A percentile compares a stretch with the other conserved stretches of the same genome.
Evolutionary conservation across 2,113 vertebrate species (phyloP).

Genomic region (Ceyx margarethae): DNA sequence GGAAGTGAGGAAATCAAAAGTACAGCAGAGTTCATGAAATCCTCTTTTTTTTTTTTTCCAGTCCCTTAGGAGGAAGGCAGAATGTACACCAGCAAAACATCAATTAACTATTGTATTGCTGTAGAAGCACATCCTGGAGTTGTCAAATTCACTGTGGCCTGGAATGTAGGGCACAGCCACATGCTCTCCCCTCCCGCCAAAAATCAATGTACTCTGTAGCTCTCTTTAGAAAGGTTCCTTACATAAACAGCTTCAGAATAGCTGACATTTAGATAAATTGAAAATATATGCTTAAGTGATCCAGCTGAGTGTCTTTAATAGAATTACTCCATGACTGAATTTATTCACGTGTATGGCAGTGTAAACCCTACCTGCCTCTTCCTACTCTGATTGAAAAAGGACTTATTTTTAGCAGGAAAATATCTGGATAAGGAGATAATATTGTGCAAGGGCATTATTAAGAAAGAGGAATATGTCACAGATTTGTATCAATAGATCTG

Average conservation of each 20-base stretch:
- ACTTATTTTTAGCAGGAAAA: not conserved
- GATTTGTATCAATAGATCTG: not conserved
- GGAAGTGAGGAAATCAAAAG: constrained; percentile 54
- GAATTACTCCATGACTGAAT: not conserved
- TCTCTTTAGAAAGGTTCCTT: not conserved
- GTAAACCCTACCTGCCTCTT: not conserved
- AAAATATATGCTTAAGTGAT: not conserved
- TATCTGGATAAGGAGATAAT: not conserved
- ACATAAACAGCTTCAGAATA: not conserved
- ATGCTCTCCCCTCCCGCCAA: not conserved
- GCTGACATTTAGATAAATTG: not conserved
- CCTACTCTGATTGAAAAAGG: not conserved
- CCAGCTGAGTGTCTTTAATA: not conserved
- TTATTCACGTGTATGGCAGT: not conserved
- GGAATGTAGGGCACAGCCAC: not conserved
- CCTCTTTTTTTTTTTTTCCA: constrained; percentile 3
- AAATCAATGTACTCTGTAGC: not conserved
- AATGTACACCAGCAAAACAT: constrained; percentile 26
- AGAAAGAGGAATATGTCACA: not conserved
- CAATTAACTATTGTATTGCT: constrained; percentile 9
- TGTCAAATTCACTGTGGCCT: not conserved
- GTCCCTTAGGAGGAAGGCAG: constrained; percentile 36
- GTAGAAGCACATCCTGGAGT: not conserved
- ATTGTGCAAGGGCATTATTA: not conserved
- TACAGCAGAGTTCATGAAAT: constrained; percentile 47